Evolutionary conservation across 2,888 invertebrate genomes (phyloP), one percentile per base, ranked within the genome.

Genomic region (Diabrotica balteata): DNA sequence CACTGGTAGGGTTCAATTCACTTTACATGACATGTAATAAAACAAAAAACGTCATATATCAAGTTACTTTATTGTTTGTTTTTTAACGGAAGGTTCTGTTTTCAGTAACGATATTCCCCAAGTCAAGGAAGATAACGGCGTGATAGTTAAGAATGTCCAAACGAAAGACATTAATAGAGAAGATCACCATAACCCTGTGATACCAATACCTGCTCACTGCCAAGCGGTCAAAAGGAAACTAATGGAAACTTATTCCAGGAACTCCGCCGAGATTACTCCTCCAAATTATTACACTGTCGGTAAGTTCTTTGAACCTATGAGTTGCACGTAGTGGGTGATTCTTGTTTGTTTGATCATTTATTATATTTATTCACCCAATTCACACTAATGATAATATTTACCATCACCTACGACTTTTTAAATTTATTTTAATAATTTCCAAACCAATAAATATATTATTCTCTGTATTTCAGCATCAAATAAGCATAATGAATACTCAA

Each of bases 141-240:
- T 73, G n/a, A 73, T 73, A 22, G 69, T 73, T 2, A 66, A 70
- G 11, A 70, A 70, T 52, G 47, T 52, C 54, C 66, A 71, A 47
- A 57, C 60, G 22, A 42, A 65, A 32, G 70, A 70, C 9, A 65
- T 49, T 49, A 57, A 50, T 45, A 71, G 44, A 57, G 71, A 69
- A 32, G 59, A 60, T 32, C 66, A 63, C 55, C 67, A 63, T 11
- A 71, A 70, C 49, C 45, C 75, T 75, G 75, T 75, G 73, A 77
- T 73, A 75, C 59, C 72, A 22, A 74, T 74, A 68, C 53, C 71
- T 57, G 68, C 74, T 60, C 80, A 80, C 77, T 81, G 80, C 78
- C 81, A 81, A 76, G 75, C 81, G 17, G 79, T 82, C 47, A 81
- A 63, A 42, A 65, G 57, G 47, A 68, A 61, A 45, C 51, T 62